Evolutionary conservation across 2,888 invertebrate genomes (phyloP).

Genomic region (Ceriagrion tenellum): DNA sequence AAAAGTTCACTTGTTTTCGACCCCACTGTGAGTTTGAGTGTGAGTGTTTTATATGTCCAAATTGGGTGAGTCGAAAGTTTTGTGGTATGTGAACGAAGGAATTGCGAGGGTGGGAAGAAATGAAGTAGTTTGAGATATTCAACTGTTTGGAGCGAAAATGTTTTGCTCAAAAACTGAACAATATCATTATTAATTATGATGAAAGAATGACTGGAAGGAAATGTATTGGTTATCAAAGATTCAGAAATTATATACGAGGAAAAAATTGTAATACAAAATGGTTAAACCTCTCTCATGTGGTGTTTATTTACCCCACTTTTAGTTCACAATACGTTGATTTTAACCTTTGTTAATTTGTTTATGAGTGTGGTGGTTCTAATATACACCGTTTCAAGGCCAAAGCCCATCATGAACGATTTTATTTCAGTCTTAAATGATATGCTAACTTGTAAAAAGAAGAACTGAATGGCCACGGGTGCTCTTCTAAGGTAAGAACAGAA

Average conservation of each 20-base stretch:
- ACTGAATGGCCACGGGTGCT: too few species aligned
- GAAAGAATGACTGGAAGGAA: conserved; percentile 53
- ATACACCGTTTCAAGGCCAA: too few species aligned
- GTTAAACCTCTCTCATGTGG: neutral
- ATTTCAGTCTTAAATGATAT: too few species aligned
- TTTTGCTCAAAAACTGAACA: conserved; percentile 55
- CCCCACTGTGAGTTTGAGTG: conserved; percentile 43
- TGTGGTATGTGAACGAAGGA: conserved; percentile 12
- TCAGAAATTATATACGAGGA: conserved; percentile 48
- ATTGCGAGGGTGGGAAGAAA: conserved; percentile 14
- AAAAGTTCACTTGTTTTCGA: neutral
- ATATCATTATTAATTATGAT: conserved; percentile 12
- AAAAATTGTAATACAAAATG: conserved; percentile 57
- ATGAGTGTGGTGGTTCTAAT: too few species aligned
- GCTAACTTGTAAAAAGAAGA: too few species aligned
- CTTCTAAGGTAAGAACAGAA: too few species aligned
- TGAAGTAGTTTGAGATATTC: neutral
- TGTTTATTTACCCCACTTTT: neutral
- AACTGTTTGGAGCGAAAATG: conserved; percentile 48
- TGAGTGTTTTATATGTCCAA: conserved; percentile 7
- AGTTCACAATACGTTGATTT: neutral
- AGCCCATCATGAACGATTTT: too few species aligned
- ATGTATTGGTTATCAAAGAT: conserved; percentile 65
- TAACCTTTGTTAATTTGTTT: too few species aligned
- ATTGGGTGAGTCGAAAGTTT: conserved; percentile 41